phyloP scores from a whole-genome alignment of 2,113 vertebrate genomes.

The Piaya cayana region DNA sequence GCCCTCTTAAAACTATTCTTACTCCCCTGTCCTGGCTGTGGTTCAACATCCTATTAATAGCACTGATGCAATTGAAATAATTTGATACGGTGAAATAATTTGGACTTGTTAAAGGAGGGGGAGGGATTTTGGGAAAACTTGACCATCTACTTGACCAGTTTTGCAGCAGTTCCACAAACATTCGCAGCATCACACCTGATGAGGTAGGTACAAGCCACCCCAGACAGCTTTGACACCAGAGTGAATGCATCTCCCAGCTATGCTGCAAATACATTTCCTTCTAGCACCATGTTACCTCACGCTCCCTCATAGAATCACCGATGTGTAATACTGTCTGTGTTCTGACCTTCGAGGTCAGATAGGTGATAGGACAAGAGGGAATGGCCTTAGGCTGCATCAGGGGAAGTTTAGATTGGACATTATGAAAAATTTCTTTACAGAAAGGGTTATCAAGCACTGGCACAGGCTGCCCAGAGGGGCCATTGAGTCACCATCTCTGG shows the following conservation, averaged over 20 bases:
- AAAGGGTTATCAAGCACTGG: no score
- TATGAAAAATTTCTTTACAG: no score
- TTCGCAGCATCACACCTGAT: neutral
- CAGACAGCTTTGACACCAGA: neutral
- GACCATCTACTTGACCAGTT: neutral
- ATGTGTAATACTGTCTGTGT: fast-evolving
- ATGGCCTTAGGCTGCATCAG: no score
- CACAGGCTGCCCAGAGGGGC: no score
- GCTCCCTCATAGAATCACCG: neutral
- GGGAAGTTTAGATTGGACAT: no score
- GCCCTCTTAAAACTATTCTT: neutral
- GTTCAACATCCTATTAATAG: neutral
- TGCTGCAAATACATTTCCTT: neutral
- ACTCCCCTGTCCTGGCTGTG: neutral
- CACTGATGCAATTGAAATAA: neutral
- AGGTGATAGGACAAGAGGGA: no score
- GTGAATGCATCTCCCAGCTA: neutral
- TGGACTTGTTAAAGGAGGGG: neutral
- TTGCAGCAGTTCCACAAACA: neutral
- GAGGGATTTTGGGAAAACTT: neutral
- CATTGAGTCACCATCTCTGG: no score
- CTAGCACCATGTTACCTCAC: neutral
- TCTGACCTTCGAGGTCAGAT: neutral
- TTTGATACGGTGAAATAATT: neutral
- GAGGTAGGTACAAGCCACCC: neutral